A percentile compares a stretch with the other conserved stretches of the same genome.
Evolutionary conservation across 1,140 invertebrate genomes (phyloP).

Genomic region (Heliconius hermathena): DNA sequence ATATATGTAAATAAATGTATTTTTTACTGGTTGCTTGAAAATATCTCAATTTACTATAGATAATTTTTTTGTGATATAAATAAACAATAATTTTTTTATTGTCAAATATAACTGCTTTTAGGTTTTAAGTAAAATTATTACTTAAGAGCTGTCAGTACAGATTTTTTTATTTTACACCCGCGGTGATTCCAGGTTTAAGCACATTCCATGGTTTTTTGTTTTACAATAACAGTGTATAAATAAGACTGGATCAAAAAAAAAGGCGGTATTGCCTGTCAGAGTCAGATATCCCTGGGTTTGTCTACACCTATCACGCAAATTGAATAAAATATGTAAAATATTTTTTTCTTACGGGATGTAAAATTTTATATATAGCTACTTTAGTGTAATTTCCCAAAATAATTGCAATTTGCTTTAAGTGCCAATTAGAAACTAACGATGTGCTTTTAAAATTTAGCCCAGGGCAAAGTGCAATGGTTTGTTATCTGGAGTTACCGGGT

Average conservation of each 20-base stretch:
- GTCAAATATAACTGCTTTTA: no score
- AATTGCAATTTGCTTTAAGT: background rate
- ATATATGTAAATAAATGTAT: background rate
- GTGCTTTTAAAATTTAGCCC: conserved; percentile 3
- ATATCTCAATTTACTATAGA: background rate
- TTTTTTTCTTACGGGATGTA: background rate
- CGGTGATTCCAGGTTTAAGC: no score
- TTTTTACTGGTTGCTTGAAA: background rate
- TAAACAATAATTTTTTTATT: no score
- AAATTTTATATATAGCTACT: background rate
- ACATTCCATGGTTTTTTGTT: no score
- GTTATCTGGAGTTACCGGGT: conserved; percentile 54
- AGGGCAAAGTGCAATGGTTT: conserved; percentile 54
- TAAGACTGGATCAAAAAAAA: no score
- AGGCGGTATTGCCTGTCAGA: no score
- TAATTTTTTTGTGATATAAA: no score
- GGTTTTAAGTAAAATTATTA: no score
- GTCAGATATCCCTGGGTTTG: no score
- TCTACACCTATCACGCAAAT: background rate
- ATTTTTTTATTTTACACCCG: no score
- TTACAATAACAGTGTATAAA: no score
- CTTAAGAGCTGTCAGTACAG: no score
- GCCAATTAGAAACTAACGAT: background rate
- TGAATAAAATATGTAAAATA: background rate
- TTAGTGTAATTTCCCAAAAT: background rate